Conservation (phyloP, 2,888 invertebrate species). For the Ypsolopha sequella region DNA sequence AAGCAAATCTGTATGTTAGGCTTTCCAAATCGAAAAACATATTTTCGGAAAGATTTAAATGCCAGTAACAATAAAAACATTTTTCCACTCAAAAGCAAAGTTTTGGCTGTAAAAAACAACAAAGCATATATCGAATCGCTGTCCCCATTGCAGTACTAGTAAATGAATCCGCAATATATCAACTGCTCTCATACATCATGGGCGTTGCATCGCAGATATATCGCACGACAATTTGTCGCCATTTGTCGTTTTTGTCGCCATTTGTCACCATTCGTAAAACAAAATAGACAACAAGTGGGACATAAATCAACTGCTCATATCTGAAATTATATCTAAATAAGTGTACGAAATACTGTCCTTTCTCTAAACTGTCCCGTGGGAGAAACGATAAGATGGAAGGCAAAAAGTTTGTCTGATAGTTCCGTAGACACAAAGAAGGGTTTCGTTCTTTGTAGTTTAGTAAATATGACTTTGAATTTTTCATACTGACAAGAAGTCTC, state of each 20-base stretch:
- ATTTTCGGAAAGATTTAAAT: too few species aligned
- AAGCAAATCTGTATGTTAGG: too few species aligned
- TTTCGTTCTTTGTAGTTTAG: not conserved
- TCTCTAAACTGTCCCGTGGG: not conserved
- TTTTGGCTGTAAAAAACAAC: too few species aligned
- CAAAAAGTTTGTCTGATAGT: not conserved
- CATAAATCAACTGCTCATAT: not conserved
- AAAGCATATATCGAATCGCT: too few species aligned
- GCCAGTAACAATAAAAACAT: too few species aligned
- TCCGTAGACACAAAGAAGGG: not conserved
- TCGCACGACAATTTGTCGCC: conserved; percentile 1
- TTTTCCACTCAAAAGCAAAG: too few species aligned
- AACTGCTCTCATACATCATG: not conserved
- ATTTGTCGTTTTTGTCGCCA: not conserved
- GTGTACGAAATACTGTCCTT: not conserved
- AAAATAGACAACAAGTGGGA: conserved; percentile 1
- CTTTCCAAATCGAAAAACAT: too few species aligned
- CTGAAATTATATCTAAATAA: conserved; percentile 1
- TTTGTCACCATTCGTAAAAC: not conserved
- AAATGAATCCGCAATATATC: not conserved
- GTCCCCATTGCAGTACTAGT: not conserved
- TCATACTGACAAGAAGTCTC: too few species aligned
- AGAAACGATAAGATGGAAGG: not conserved
- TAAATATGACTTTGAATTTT: too few species aligned
- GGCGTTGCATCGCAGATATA: not conserved